Percentiles rank a stretch among this genome's conserved stretches.
Evolutionary conservation across 1,140 invertebrate species (phyloP).

Genomic region (Drosophila athabasca): DNA sequence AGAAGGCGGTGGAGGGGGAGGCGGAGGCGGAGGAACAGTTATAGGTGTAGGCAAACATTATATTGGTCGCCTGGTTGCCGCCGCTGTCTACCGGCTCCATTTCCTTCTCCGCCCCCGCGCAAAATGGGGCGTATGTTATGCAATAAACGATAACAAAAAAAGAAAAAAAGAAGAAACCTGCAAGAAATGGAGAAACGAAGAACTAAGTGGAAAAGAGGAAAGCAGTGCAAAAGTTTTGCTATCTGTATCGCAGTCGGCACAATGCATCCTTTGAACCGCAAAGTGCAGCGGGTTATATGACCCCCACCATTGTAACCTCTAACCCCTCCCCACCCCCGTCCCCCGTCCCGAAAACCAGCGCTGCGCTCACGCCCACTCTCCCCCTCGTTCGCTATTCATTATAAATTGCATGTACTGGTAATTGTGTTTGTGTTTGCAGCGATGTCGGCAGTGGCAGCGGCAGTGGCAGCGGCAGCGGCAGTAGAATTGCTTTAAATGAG

Average conservation of each 20-base stretch:
- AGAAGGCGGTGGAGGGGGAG: neutral
- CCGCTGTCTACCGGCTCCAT: conserved; percentile 20
- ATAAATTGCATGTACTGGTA: conserved; percentile 77
- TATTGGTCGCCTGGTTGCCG: conserved; percentile 67
- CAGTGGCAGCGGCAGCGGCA: conserved; percentile 6
- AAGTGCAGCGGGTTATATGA: conserved; percentile 63
- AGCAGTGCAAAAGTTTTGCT: conserved; percentile 63
- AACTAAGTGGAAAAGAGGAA: conserved; percentile 49
- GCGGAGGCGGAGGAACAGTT: neutral
- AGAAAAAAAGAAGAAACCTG: conserved; percentile 38
- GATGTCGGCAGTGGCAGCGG: conserved; percentile 35
- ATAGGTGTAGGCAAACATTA: conserved; percentile 43
- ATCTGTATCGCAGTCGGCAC: conserved; percentile 76
- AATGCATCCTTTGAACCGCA: conserved; percentile 81
- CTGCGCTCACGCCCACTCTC: neutral
- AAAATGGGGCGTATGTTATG: conserved; percentile 57
- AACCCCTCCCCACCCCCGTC: neutral
- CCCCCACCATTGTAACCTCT: conserved; percentile 11
- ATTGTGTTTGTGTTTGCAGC: conserved; percentile 60
- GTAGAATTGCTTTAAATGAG: conserved; percentile 79
- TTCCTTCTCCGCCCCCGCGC: conserved; percentile 3
- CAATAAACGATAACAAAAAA: conserved; percentile 53
- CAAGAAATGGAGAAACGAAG: conserved; percentile 18
- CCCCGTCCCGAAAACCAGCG: neutral
- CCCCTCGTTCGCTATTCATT: conserved; percentile 60